A percentile compares a stretch with the other conserved stretches of the same genome.
Evolutionary conservation across 2,797 vertebrate genomes (phyloP).

Genomic region (Valencia hispanica): DNA sequence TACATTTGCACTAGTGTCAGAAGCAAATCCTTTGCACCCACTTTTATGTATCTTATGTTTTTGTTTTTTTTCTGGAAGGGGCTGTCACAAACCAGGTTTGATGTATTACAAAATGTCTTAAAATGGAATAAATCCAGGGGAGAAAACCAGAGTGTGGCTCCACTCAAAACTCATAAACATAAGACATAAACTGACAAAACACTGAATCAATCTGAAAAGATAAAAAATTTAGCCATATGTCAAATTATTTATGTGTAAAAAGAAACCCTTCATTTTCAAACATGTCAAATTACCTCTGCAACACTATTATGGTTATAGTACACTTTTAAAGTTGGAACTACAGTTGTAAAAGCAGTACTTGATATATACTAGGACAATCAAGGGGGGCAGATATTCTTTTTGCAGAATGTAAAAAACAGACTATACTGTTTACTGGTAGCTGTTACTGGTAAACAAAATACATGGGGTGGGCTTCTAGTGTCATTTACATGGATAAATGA

Average conservation of each 20-base stretch:
- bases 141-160: conserved; percentile 36
- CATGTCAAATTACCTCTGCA: background rate
- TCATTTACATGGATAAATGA: no score
- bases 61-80: background rate
- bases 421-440: no score
- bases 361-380: background rate
- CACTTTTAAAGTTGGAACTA: background rate
- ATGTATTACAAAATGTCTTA: background rate
- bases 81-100: background rate
- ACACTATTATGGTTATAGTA: background rate
- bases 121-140: conserved; percentile 12
- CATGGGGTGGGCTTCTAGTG: no score
- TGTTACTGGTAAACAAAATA: no score
- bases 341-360: background rate
- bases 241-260: background rate
- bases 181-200: conserved; percentile 32
- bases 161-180: conserved; percentile 23
- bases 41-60: conserved; percentile 15
- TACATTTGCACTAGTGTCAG: conserved; percentile 70
- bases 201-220: conserved; percentile 24
- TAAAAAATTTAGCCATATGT: conserved; percentile 6
- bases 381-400: no score
- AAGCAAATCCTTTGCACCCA: conserved; percentile 40
- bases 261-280: conserved; percentile 63
- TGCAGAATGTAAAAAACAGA: no score